phyloP scores from a whole-genome alignment of 2,797 vertebrate species.

The Myripristis jacobus region DNA sequence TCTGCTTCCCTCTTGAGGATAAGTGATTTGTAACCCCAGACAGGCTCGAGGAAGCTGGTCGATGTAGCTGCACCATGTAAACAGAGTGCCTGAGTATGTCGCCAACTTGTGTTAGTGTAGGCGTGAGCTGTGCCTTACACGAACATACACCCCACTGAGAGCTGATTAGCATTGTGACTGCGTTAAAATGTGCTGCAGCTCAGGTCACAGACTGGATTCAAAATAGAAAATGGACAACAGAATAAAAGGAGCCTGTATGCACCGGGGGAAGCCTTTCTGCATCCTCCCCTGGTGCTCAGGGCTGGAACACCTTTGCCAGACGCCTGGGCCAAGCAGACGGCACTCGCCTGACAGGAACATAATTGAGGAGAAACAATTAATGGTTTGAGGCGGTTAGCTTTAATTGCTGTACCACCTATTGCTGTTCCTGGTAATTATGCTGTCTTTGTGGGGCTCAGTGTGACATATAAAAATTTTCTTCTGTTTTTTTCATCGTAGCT shows the following conservation, averaged over 20 bases:
- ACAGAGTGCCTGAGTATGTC: not conserved
- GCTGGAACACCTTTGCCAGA: conserved; percentile 32
- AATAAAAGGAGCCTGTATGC: conserved; percentile 1
- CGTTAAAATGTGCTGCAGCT: not conserved
- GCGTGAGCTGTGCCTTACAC: not conserved
- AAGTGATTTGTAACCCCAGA: conserved; percentile 9
- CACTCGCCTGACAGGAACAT: conserved; percentile 24
- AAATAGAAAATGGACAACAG: not conserved
- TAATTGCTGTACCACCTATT: conserved; percentile 42
- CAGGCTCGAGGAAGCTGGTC: not conserved
- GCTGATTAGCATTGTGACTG: too few relatives aligned
- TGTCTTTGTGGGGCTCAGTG: conserved; percentile 36
- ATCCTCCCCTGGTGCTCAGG: not conserved
- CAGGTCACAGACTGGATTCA: too few relatives aligned
- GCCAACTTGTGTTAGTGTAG: not conserved
- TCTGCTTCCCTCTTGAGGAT: not conserved
- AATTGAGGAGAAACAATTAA: conserved; percentile 63
- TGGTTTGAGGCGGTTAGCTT: conserved; percentile 54
- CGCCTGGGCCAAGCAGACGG: conserved; percentile 33
- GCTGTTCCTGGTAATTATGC: conserved; percentile 53
- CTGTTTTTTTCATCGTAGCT: conserved; percentile 7
- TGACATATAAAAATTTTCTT: not conserved
- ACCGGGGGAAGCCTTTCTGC: conserved; percentile 18
- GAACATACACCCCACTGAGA: not conserved
- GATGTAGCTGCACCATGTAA: not conserved